phyloP scores from a whole-genome alignment of 2,113 vertebrate genomes.

The Numenius arquata region DNA sequence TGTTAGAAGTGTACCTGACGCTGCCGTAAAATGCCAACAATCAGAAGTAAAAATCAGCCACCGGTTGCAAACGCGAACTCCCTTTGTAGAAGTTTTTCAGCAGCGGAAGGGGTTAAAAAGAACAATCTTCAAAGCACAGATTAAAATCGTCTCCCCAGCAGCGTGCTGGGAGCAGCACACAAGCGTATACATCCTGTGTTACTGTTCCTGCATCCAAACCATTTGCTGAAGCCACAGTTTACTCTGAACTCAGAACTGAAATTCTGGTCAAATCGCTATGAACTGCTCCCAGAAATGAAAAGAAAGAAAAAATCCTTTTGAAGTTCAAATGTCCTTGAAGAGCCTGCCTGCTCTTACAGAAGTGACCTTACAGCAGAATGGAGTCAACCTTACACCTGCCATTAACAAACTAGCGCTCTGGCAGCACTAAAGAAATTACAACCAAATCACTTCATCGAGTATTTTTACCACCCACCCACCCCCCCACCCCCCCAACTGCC shows the following conservation, averaged over 20 bases:
- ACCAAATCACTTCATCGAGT: neutral
- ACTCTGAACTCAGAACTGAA: slow-evolving; percentile 51
- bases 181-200: slow-evolving; percentile 45
- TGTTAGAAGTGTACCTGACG: fast-evolving
- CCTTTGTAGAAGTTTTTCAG: neutral
- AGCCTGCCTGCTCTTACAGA: neutral
- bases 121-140: slow-evolving; percentile 36
- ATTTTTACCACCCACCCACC: neutral
- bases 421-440: slow-evolving; percentile 2
- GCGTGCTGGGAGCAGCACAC: neutral
- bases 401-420: neutral
- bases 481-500: neutral
- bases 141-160: neutral
- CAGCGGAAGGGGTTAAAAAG: neutral
- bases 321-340: slow-evolving; percentile 4
- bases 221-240: slow-evolving; percentile 55
- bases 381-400: neutral
- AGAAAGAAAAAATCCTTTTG: neutral
- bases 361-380: neutral
- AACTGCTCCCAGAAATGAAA: slow-evolving; percentile 40
- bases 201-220: slow-evolving; percentile 42
- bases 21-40: neutral
- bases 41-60: neutral
- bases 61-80: neutral
- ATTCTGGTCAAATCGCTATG: slow-evolving; percentile 31